These are phyloP conservation scores for Potorous gilbertii DNA, from an alignment of 2,797 vertebrate species.

Conservation along the genomic window DNA sequence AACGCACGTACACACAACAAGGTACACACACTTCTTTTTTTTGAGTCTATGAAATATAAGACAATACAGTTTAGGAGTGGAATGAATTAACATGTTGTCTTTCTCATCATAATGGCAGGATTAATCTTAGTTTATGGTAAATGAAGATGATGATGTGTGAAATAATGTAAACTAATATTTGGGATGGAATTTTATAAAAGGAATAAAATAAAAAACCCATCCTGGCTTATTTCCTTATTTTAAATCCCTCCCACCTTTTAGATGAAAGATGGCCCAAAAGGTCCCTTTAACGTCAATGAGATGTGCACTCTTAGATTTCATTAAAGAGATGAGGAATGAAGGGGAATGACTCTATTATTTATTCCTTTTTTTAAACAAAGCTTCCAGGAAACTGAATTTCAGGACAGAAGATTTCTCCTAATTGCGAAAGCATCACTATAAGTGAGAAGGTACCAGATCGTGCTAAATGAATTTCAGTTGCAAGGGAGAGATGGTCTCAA, in stretches of 20 bases:
- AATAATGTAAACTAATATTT: fast-evolving
- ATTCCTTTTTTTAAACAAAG: not conserved
- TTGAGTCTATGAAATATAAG: constrained; percentile 26
- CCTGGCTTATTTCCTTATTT: not conserved
- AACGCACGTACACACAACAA: not conserved
- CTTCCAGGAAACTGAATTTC: not conserved
- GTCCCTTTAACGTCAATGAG: not conserved
- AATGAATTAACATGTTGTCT: not conserved
- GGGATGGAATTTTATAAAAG: not conserved
- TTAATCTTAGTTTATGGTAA: not conserved
- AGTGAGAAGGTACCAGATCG: not conserved
- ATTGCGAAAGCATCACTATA: not conserved
- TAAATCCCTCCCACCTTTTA: not conserved
- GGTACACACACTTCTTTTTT: not conserved
- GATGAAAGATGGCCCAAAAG: not conserved
- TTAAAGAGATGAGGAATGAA: fast-evolving
- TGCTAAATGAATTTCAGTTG: not conserved
- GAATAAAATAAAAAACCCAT: too few relatives aligned
- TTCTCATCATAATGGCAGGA: not conserved
- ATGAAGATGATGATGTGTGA: fast-evolving
- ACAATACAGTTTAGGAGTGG: constrained; percentile 40
- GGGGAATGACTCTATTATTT: fast-evolving
- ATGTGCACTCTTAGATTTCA: not conserved
- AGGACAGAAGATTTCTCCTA: not conserved
- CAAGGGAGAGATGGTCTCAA: not conserved